Conservation (phyloP, 2,113 vertebrate genomes). For the Benitochromis conjunctus region DNA sequence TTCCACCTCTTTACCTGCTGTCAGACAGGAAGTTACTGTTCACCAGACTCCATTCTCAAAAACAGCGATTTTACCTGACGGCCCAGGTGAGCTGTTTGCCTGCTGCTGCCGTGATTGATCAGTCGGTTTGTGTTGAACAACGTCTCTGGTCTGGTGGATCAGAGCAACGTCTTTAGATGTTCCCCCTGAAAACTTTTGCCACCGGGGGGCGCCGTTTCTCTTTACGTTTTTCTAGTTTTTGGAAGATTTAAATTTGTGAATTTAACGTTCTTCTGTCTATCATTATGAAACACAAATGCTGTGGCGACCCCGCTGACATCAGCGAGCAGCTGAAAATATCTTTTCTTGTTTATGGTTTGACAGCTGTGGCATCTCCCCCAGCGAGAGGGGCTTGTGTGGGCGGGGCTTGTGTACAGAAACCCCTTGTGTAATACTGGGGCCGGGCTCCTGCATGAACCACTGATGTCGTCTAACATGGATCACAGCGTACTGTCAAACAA, state of each 20-base stretch:
- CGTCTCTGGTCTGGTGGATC: not conserved
- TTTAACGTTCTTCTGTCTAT: not conserved
- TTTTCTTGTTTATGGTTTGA: not conserved
- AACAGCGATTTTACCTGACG: rapidly evolving
- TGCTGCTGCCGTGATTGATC: not conserved
- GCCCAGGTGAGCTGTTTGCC: not conserved
- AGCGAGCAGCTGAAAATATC: not conserved
- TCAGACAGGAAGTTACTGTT: not conserved
- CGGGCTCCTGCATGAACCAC: not conserved
- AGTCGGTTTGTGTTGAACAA: not conserved
- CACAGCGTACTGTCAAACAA: not conserved
- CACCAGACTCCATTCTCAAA: not conserved
- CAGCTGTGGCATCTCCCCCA: not conserved
- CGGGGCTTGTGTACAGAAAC: not conserved
- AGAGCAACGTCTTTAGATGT: not conserved
- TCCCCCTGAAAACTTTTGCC: not conserved
- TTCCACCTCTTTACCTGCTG: not conserved
- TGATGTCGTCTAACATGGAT: not conserved
- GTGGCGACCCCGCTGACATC: not conserved
- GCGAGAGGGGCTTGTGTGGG: not conserved
- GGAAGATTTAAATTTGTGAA: not conserved
- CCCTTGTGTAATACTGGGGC: not conserved
- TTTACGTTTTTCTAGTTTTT: not conserved
- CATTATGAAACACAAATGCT: not conserved
- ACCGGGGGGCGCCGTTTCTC: rapidly evolving